phyloP scores from a whole-genome alignment of 2,888 invertebrate genomes.

The Carcina quercana region DNA sequence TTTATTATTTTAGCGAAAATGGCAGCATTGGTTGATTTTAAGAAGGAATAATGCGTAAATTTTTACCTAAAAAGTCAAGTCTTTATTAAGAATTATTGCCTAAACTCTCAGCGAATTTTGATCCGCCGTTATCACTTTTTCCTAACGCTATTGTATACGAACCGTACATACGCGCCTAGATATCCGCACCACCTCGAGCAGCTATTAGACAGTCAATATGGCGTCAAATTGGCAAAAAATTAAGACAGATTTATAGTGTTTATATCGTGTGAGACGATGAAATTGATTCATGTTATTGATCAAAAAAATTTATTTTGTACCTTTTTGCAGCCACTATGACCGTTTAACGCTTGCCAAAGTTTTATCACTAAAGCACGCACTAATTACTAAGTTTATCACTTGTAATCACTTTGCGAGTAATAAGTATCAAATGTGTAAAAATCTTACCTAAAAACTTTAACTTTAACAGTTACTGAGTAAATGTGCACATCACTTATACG shows the following conservation, averaged over 20 bases:
- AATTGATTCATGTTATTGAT: no score
- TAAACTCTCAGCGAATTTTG: slow-evolving; percentile 30
- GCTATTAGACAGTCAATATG: no score
- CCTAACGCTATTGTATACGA: slow-evolving; percentile 5
- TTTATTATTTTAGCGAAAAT: slow-evolving; percentile 38
- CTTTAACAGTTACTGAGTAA: slow-evolving; percentile 61
- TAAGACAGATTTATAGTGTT: no score
- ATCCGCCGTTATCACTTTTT: slow-evolving; percentile 39
- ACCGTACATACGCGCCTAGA: slow-evolving; percentile 33
- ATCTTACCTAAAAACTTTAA: slow-evolving; percentile 58
- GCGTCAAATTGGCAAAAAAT: no score
- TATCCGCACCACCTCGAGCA: slow-evolving; percentile 67
- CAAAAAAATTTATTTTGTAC: no score
- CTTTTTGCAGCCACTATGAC: no score
- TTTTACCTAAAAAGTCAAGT: slow-evolving; percentile 64
- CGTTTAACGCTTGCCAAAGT: no score
- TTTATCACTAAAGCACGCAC: slow-evolving; percentile 56
- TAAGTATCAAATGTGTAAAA: slow-evolving; percentile 74
- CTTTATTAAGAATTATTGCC: slow-evolving; percentile 67
- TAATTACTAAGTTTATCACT: slow-evolving; percentile 62
- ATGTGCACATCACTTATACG: slow-evolving; percentile 58
- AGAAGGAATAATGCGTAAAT: slow-evolving; percentile 55
- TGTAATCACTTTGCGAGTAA: slow-evolving; percentile 70
- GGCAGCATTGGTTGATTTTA: slow-evolving; percentile 57
- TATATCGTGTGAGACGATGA: no score